These are phyloP conservation scores for Melanaphis sacchari DNA, from an alignment of 1,140 invertebrate genomes.

Conservation along the genomic window DNA sequence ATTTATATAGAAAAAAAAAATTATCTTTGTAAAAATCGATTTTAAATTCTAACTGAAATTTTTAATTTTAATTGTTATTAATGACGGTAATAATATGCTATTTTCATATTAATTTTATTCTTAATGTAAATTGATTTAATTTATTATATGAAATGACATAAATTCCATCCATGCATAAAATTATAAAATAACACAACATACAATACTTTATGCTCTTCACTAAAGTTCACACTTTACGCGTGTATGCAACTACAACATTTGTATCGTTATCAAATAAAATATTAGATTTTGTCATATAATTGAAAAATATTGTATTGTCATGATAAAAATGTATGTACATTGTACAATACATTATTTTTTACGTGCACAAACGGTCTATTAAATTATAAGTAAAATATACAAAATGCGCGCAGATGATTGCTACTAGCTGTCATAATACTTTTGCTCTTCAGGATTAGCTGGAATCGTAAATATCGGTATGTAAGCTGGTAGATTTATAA, in stretches of 20 bases:
- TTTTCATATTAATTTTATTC: too few species aligned
- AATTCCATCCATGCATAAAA: too few species aligned
- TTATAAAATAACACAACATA: neutral
- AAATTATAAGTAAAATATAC: neutral
- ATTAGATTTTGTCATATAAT: neutral
- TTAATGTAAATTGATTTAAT: too few species aligned
- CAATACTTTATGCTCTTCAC: too few species aligned
- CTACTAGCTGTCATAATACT: neutral
- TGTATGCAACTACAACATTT: neutral
- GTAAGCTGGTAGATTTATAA: neutral
- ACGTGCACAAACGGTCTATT: neutral
- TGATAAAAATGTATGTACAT: too few species aligned
- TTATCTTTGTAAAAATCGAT: neutral
- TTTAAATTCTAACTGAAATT: neutral
- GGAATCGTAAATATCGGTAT: neutral
- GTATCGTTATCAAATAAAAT: neutral
- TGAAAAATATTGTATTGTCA: neutral
- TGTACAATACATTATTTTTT: neutral
- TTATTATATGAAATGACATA: too few species aligned
- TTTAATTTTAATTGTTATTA: too few species aligned
- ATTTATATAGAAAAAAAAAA: too few species aligned
- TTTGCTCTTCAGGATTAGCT: neutral
- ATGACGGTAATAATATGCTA: too few species aligned
- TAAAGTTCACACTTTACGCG: too few species aligned
- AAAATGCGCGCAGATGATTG: neutral